Evolutionary conservation across 2,888 invertebrate species (phyloP), one percentile per base, ranked within the genome.

Genomic region (Aradus depressus): DNA sequence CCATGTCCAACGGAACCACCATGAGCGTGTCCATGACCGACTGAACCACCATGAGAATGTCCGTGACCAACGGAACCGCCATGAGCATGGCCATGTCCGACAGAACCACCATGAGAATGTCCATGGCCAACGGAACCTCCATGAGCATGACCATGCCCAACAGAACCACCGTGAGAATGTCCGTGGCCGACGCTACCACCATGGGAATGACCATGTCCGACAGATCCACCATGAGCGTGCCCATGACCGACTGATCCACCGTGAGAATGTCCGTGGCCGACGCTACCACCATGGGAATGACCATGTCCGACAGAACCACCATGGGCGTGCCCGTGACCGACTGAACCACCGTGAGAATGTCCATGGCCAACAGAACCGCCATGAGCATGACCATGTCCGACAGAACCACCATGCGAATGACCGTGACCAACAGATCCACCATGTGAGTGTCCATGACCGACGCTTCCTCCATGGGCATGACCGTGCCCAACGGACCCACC

Each of bases 361-460:
- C 54, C 57, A 43, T 54, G 52, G 44, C 54, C 58, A 39, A 54
- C 44, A 18, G 44, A 42, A 23, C 54, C 53, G 19, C 57, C 59
- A 44, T 57, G 57, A n/a, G 50, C 18, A 14, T 59, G 58, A 4
- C 52, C 51, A 44, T 58, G 56, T 19, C 53, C 55, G 8, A 53
- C 37, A 25, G 31, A 37, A 14, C 55, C 59, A 21, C 53, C 50
- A 44, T 59, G 59, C n/a, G 44, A 16, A 28, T 59, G 59, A 3
- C 53, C 51, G 25, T 59, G 59, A n/a, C 53, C 53, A 3, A 56
- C 41, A n/a, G 19, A 28, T 2, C 57, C 59, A n/a, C 50, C 43
- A 42, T 59, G 59, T 18, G 51, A 39, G 38, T 59, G 59, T 2
- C 53, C 55, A 42, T 58, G 58, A 25, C 53, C 55, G 5, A 50